Evolutionary conservation across 2,797 vertebrate species (phyloP), one percentile per base, ranked within the genome.

Genomic region (Phataginus tricuspis): DNA sequence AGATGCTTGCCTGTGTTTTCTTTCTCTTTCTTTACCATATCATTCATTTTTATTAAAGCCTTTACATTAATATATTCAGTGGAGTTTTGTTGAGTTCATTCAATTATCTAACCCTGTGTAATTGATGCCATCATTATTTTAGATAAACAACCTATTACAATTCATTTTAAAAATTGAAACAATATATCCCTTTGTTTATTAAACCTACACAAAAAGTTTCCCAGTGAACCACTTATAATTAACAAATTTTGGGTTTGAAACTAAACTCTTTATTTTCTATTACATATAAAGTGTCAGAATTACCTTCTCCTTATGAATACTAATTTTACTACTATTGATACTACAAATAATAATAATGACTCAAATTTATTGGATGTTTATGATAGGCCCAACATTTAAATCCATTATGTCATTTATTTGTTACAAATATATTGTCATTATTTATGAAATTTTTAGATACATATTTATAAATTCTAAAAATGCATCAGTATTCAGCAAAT

Each of bases 11-110:
- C 29, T 84, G 49, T 63, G 66, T 34, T 94, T 74, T 85, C 12
- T 19, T 86, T 72, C 9, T 84, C 63, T 7, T 82, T 85, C 39
- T 75, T 84, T 71, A 68, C 23, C 15, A 0, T 89, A 83, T 86
- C 29, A 87, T 93, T 90, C 34, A 68, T 74, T 87, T 94, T 90
- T 92, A 90, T 87, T 90, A 61, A 96, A 80, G 45, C 12, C 12
- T 9, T 89, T 83, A 87, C 12, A 27, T 75, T 87, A 69, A 53
- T 83, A 19, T 45, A 51, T 69, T 86, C 78, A 69, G 63, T 55
- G 75, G n/a, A 93, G 25, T 75, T 57, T 66, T 86, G 13, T 45
- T 82, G 34, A 92, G n/a, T 42, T 31, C 16, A 37, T 49, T 96
- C 19, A 71, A 21, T 79, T 96, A 82, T 86, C 51, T 88, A 83